Evolutionary conservation across 2,113 vertebrate genomes (phyloP).

Genomic region (Eupsittula cactorum): DNA sequence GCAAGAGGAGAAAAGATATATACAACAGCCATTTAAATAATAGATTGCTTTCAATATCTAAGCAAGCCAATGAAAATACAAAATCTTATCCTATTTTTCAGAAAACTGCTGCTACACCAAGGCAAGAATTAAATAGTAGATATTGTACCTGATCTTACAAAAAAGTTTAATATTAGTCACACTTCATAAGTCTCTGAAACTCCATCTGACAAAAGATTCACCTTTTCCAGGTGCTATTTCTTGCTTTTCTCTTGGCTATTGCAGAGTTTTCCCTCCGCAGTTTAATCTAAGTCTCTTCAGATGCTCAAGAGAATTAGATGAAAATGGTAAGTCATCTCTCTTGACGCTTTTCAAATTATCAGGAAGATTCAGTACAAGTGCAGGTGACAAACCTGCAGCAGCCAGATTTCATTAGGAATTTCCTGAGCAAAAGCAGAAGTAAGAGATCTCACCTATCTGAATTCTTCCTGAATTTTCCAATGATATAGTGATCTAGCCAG

Average conservation of each 20-base stretch:
- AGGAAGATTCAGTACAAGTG: not conserved
- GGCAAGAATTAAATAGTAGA: not conserved
- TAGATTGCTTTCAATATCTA: not conserved
- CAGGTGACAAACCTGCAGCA: not conserved
- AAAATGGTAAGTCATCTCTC: rapidly evolving
- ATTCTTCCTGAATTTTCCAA: not conserved
- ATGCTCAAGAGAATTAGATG: not conserved
- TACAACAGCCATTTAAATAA: not conserved
- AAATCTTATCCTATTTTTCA: not conserved
- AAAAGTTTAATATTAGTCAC: not conserved
- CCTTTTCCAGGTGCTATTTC: not conserved
- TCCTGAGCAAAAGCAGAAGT: not conserved
- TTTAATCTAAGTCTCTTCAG: not conserved
- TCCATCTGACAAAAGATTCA: not conserved
- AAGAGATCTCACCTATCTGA: not conserved
- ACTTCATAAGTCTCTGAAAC: not conserved
- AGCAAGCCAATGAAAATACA: not conserved
- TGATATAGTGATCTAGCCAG: rapidly evolving
- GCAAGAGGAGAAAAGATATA: not conserved
- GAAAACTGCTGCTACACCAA: not conserved
- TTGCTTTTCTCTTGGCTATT: not conserved
- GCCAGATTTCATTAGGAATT: not conserved
- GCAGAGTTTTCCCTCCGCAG: not conserved
- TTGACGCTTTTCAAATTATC: not conserved
- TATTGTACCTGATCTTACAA: not conserved